Conservation (phyloP, 2,888 invertebrate species). For the Cephonodes hylas region DNA sequence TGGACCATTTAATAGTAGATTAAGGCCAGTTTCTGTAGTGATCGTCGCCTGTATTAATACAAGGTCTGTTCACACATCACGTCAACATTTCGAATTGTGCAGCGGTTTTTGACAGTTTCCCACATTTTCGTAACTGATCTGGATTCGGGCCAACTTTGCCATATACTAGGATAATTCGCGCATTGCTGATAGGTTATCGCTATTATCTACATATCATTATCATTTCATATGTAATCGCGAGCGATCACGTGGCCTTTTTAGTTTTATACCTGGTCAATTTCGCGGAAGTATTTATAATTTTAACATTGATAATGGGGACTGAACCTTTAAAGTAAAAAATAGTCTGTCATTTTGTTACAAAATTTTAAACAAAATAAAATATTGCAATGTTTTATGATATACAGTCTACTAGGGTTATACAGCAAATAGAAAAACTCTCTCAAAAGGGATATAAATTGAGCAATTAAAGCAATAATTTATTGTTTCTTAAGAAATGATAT, state of each 20-base stretch:
- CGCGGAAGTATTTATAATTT: not conserved
- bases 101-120: not conserved
- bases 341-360: no score
- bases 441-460: no score
- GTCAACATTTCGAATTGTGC: not conserved
- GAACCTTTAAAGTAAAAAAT: no score
- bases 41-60: conserved; percentile 10
- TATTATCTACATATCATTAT: not conserved
- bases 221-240: not conserved
- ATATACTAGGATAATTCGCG: not conserved
- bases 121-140: not conserved
- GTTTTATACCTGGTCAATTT: not conserved
- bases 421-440: no score
- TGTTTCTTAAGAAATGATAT: no score
- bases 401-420: no score
- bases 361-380: no score
- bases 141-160: not conserved
- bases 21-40: conserved; percentile 28
- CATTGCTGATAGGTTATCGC: not conserved
- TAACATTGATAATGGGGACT: not conserved
- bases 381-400: no score
- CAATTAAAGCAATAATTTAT: no score
- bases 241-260: not conserved
- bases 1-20: conserved; percentile 19
- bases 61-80: conserved; percentile 12